phyloP scores from a whole-genome alignment of 2,113 vertebrate species.

The Myrmecophaga tridactyla region DNA sequence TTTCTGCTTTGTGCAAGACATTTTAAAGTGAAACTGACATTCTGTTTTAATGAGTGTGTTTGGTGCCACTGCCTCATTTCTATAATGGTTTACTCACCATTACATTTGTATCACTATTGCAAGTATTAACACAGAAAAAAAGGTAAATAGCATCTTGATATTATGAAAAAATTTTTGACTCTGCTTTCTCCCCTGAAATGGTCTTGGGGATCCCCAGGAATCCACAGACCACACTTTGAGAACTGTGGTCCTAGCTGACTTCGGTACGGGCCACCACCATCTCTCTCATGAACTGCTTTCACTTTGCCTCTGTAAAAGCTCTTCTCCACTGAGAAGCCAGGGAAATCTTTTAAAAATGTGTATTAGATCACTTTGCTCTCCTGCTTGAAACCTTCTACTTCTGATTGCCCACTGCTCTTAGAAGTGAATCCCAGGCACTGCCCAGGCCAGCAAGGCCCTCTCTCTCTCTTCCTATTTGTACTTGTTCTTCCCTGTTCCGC shows the following conservation, averaged over 20 bases:
- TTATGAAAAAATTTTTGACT: not conserved
- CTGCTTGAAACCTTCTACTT: not conserved
- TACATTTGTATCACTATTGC: not conserved
- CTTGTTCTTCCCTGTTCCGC: not conserved
- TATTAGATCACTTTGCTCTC: not conserved
- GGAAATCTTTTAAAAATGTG: not conserved
- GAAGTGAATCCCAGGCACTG: not conserved
- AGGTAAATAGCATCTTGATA: not conserved
- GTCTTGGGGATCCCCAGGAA: not conserved
- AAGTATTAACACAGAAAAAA: not conserved
- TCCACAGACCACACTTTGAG: not conserved
- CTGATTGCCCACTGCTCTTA: not conserved
- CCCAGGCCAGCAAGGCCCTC: not conserved
- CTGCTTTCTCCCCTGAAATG: not conserved
- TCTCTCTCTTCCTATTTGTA: not conserved
- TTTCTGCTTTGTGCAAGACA: not conserved
- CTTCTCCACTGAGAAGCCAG: not conserved
- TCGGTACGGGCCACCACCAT: not conserved
- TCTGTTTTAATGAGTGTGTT: not conserved
- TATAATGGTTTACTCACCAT: not conserved
- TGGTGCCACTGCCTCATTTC: not conserved
- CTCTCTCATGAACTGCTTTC: not conserved
- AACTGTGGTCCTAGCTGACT: not conserved
- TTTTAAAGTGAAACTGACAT: not conserved
- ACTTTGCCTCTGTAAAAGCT: not conserved